Percentiles rank a stretch among this genome's conserved stretches.
These are phyloP conservation scores for Hexactinellida sp. DNA, from an alignment of 37 sponge, comb jelly and placozoan species.

Conservation along the genomic window DNA sequence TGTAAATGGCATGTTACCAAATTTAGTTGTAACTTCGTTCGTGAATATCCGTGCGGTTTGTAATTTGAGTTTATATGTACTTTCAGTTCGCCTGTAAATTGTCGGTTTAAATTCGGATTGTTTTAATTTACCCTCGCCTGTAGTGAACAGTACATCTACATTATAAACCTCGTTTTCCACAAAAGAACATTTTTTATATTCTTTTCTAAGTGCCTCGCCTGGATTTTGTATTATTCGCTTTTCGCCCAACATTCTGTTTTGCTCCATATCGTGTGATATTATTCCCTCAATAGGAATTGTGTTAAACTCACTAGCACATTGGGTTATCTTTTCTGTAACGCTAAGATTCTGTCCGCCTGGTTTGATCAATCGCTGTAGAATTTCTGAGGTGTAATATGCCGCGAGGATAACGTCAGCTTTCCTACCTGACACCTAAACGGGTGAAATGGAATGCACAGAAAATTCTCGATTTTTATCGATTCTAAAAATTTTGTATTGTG, in stretches of 20 bases:
- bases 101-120: not conserved
- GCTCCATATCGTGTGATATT: conserved; percentile 20
- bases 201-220: conserved; percentile 52
- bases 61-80: conserved; percentile 15
- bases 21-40: conserved; percentile 15
- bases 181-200: conserved; percentile 80
- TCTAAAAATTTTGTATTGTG: not conserved
- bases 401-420: conserved; percentile 87
- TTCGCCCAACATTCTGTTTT: conserved; percentile 22
- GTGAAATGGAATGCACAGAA: too few species aligned
- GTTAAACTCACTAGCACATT: conserved; percentile 1
- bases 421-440: conserved; percentile 45
- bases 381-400: conserved; percentile 68
- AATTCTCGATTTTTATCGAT: not conserved
- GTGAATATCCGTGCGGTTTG: conserved; percentile 9
- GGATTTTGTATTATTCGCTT: conserved; percentile 42
- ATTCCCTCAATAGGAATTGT: conserved; percentile 14
- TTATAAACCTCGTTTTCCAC: conserved; percentile 86
- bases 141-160: conserved; percentile 73
- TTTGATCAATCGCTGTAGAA: conserved; percentile 72
- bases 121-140: conserved; percentile 74
- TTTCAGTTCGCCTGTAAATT: not conserved
- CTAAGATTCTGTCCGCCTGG: conserved; percentile 72
- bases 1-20: conserved; percentile 24
- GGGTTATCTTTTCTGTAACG: not conserved